phyloP scores from a whole-genome alignment of 2,113 vertebrate species.

The Ctenodactylus gundi region DNA sequence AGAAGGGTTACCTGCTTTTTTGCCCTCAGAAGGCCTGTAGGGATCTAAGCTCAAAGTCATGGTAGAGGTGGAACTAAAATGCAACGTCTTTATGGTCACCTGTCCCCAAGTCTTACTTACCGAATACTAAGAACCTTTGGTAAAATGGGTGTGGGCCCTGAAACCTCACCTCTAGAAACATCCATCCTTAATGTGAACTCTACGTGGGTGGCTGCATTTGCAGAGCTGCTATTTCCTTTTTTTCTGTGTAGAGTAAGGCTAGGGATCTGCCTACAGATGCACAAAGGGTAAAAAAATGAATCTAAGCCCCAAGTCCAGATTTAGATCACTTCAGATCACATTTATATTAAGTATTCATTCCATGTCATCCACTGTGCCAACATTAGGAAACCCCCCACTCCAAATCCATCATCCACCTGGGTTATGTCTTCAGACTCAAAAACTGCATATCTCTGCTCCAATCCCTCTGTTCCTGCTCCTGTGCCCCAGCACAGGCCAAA shows the following conservation, averaged over 20 bases:
- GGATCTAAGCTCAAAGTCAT: neutral
- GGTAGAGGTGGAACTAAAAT: neutral
- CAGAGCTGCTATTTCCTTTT: neutral
- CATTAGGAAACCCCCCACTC: fast-evolving
- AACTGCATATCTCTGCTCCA: fast-evolving
- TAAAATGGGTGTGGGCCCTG: neutral
- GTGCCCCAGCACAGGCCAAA: neutral
- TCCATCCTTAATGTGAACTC: neutral
- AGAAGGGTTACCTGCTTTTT: neutral
- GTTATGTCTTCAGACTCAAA: neutral
- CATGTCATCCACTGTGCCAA: neutral
- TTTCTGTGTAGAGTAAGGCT: neutral
- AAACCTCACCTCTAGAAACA: neutral
- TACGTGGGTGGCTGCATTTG: neutral
- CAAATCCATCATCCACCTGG: neutral
- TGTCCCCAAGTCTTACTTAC: neutral
- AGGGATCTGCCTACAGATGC: neutral
- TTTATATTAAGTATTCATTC: neutral
- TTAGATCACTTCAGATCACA: neutral
- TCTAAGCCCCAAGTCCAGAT: neutral
- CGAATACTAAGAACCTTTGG: neutral
- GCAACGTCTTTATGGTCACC: neutral
- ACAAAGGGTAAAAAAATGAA: neutral
- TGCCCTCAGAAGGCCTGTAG: neutral
- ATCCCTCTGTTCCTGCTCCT: neutral